Percentiles rank a stretch among this genome's conserved stretches.
phyloP scores from a whole-genome alignment of 1,140 invertebrate species.

The Drosophila pachea region DNA sequence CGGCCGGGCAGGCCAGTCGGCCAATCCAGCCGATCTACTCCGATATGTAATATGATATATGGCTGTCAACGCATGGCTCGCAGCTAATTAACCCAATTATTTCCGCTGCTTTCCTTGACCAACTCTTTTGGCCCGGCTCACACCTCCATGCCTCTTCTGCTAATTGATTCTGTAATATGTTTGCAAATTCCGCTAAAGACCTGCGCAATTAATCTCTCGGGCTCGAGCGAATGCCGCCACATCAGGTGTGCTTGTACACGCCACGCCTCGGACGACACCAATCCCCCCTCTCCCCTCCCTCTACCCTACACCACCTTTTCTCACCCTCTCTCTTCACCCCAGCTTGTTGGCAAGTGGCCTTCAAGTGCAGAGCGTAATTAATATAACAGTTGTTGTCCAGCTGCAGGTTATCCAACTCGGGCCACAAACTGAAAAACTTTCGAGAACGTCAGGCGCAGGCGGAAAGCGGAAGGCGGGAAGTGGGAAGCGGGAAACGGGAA shows the following conservation, averaged over 20 bases:
- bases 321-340: slow-evolving; percentile 16
- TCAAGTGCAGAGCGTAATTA: slow-evolving; percentile 26
- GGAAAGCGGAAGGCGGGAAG: not conserved
- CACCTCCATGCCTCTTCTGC: slow-evolving; percentile 7
- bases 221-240: slow-evolving; percentile 15
- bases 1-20: too few species aligned
- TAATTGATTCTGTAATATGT: slow-evolving; percentile 29
- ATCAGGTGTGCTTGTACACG: slow-evolving; percentile 1
- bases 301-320: too few species aligned
- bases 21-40: too few species aligned
- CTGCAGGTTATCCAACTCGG: not conserved
- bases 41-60: too few species aligned
- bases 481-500: not conserved
- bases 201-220: slow-evolving; percentile 38
- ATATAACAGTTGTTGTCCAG: slow-evolving; percentile 18
- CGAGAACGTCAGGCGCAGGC: slow-evolving; percentile 18
- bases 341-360: slow-evolving; percentile 6
- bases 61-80: not conserved
- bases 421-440: slow-evolving; percentile 23
- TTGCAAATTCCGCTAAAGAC: slow-evolving; percentile 32
- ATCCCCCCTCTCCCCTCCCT: not conserved
- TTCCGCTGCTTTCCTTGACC: not conserved
- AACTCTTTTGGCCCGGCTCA: not conserved
- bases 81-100: slow-evolving; percentile 19
- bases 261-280: not conserved